Evolutionary conservation across 1,140 invertebrate genomes (phyloP).

Genomic region (Drosophila arizonae): DNA sequence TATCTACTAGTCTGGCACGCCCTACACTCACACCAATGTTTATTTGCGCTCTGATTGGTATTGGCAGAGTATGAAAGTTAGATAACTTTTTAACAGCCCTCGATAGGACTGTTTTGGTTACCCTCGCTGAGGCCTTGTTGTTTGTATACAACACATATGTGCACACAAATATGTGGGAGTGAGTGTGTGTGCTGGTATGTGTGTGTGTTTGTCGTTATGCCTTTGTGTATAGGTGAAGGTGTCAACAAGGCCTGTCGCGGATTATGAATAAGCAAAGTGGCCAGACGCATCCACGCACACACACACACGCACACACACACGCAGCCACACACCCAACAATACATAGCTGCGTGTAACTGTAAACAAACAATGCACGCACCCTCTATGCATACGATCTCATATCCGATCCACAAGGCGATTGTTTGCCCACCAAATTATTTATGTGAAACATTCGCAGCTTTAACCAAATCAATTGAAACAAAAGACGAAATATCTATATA

Average conservation of each 20-base stretch:
- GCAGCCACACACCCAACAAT: not conserved
- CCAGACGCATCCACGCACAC: conserved; percentile 12
- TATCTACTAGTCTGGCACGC: no score
- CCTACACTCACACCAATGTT: no score
- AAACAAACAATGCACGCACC: conserved; percentile 23
- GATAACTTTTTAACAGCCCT: conserved; percentile 3
- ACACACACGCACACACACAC: conserved; percentile 18
- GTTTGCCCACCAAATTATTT: conserved; percentile 31
- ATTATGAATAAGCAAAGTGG: conserved; percentile 56
- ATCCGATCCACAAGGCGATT: conserved; percentile 18
- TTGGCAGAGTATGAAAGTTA: not conserved
- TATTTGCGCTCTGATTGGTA: not conserved
- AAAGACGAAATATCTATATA: not conserved
- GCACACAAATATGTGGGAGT: not conserved
- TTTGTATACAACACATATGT: not conserved
- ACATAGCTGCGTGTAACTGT: conserved; percentile 1
- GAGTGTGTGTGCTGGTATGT: not conserved
- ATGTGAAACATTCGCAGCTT: conserved; percentile 18
- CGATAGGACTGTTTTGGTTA: conserved; percentile 2
- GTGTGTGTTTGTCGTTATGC: conserved; percentile 3
- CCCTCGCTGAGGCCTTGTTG: conserved; percentile 12
- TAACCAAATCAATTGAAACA: conserved; percentile 20
- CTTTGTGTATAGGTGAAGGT: conserved; percentile 18
- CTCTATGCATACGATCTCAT: conserved; percentile 21
- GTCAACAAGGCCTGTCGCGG: conserved; percentile 54